A percentile compares a stretch with the other conserved stretches of the same genome.
These are phyloP conservation scores for Tipula vernalis DNA, from an alignment of 2,888 invertebrate genomes.

Conservation along the genomic window DNA sequence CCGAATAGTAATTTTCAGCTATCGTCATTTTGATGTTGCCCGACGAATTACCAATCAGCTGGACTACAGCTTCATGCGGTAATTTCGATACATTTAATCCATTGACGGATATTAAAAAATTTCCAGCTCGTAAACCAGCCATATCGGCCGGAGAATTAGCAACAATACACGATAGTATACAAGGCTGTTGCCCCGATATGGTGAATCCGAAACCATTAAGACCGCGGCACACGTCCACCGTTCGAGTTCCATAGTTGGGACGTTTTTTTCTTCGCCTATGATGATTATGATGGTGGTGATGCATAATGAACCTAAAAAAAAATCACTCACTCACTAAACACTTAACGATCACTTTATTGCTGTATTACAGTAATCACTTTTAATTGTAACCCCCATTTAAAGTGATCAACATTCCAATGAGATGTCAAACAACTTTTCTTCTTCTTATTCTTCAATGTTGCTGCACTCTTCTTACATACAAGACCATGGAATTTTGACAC, in stretches of 20 bases:
- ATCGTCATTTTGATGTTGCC: conserved; percentile 76
- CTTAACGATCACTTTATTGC: neutral
- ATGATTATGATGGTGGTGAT: conserved; percentile 33
- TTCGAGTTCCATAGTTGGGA: conserved; percentile 43
- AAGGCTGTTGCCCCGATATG: conserved; percentile 92
- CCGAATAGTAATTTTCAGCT: conserved; percentile 74
- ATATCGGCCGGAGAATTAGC: conserved; percentile 79
- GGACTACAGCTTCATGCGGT: conserved; percentile 86
- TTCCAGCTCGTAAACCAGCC: conserved; percentile 82
- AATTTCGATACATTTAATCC: conserved; percentile 82
- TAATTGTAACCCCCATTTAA: conserved; percentile 8
- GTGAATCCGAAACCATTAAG: conserved; percentile 94
- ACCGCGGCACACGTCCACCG: conserved; percentile 73
- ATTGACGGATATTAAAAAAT: conserved; percentile 85
- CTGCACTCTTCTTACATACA: neutral
- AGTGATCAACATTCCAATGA: conserved; percentile 10
- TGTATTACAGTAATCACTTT: neutral
- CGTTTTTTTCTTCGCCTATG: conserved; percentile 47
- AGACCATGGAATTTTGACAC: neutral
- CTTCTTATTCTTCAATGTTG: neutral
- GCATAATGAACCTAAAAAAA: neutral
- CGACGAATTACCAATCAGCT: conserved; percentile 75
- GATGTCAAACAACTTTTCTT: conserved; percentile 9
- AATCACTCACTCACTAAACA: neutral
- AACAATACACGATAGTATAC: conserved; percentile 88